Conservation (phyloP, 2,888 invertebrate genomes). For the Leptopilina syphax region DNA sequence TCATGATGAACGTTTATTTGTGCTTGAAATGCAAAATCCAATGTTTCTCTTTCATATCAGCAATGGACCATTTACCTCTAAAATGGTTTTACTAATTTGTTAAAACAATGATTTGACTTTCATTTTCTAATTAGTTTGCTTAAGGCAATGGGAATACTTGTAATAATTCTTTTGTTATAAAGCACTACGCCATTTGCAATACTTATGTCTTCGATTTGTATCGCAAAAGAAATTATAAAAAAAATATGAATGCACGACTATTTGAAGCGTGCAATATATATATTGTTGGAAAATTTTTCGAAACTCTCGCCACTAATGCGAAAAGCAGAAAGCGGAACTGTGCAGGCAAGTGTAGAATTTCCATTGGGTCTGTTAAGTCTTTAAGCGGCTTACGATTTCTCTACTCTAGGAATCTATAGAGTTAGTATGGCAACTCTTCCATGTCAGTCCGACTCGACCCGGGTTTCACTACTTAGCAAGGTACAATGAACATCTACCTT, state of each 20-base stretch:
- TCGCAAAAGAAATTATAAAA: not conserved
- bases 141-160: no score
- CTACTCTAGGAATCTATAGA: constrained; percentile 49
- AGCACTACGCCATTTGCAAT: no score
- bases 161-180: no score
- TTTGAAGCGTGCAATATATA: not conserved
- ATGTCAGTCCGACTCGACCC: constrained; percentile 13
- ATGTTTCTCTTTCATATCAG: constrained; percentile 9
- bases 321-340: constrained; percentile 48
- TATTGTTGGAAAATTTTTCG: constrained; percentile 3
- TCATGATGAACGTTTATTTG: not conserved
- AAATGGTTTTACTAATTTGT: not conserved
- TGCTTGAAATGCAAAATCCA: constrained; percentile 5
- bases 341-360: constrained; percentile 68
- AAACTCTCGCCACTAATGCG: constrained; percentile 24
- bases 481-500: constrained; percentile 24
- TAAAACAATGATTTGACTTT: not conserved
- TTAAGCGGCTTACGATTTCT: constrained; percentile 74
- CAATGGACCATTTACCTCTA: not conserved
- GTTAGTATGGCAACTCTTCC: constrained; percentile 13
- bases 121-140: no score
- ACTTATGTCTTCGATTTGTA: no score
- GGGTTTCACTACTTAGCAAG: constrained; percentile 28
- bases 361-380: constrained; percentile 72
- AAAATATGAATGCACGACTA: not conserved